Evolutionary conservation across 2,113 vertebrate genomes (phyloP), one percentile per base, ranked within the genome.

Genomic region (Gambusia affinis): DNA sequence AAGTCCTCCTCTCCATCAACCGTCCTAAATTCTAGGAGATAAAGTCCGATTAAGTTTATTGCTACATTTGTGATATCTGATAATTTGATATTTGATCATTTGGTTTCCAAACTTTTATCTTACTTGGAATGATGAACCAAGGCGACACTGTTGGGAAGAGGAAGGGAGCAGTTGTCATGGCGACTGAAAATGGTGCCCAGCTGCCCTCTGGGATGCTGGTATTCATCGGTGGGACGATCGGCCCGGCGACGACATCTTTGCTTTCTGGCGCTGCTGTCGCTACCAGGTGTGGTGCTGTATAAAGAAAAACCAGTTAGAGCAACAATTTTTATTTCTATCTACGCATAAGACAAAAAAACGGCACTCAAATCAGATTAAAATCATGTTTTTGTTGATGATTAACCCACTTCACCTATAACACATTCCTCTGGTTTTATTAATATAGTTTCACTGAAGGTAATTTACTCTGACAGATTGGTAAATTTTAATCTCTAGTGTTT

Each of bases 81-180:
- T 35, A 1, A 19, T 51, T 51, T 51, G 44, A 22, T 6, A 17
- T 51, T 51, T 51, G 47, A 8, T 22, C 10, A 37, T 37, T 37
- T 37, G 10, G 35, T 54, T 54, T 22, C 42, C 17, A 54, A 24
- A 22, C 24, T 42, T 10, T 64, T 7, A 7, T 67, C 66, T 77
- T 30, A 92, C 91, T 65, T 63, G 91, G 90, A 30, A 87, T 85
- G 29, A 64, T 37, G 77, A 89, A 92, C 83, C 87, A 89, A 3
- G 80, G 83, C 42, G n/a, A 77, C 0, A 0, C 0, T 0, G 90
- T 91, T 0, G 85, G 69, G n/a, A 85, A 91, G 24, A 90, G 2
- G 30, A 79, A 90, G 1, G 91, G 89, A 3, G 0, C 0, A 0
- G 12, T 22, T 17, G 2, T 79, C 79, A 91, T 2, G 2, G 72